Evolutionary conservation across 2,113 vertebrate species (phyloP), one percentile per base, ranked within the genome.

Genomic region (Erythrocercus mccallii): DNA sequence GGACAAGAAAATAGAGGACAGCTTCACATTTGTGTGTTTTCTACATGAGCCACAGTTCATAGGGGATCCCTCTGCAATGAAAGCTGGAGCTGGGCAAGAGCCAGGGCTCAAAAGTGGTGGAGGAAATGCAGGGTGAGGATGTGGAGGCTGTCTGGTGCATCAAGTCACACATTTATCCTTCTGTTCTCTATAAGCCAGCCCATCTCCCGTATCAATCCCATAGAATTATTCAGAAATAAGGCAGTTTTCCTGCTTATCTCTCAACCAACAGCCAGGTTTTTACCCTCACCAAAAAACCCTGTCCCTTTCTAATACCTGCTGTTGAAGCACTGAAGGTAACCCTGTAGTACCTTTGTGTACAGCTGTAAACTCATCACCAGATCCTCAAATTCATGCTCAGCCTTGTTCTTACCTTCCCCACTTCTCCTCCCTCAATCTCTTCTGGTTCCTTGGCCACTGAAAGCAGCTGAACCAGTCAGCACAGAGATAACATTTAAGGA

Each of bases 271-370:
- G 10, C 3, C 15, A 45, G 8, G 2, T 56, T 37, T 50, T 62
- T 21, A 12, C 5, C 38, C 12, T 23, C 65, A 69, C 12, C 8
- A 57, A 62, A 56, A 21, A 18, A 12, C 3, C 17, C 12, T 47
- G 3, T 2, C 6, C 3, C 33, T 51, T 82, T 60, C 17, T 25
- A 48, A 45, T 7, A 25, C 5, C 33, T 44, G 19, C 5, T 66
- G 19, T 25, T 78, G 27, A 45, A 42, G 23, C 35, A 38, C 12
- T 48, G n/a, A 37, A 54, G 15, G 13, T 20, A n/a, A 35, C 4
- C 4, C 45, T 38, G 14, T 13, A 22, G 11, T 4, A 14, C 12
- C 12, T 38, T 9, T 0, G 2, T 6, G 23, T 7, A 12, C 25
- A 92, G 33, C 18, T 62, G 35, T 10, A 24, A 65, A n/a, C 2